Evolutionary conservation across 2,888 invertebrate species (phyloP), one percentile per base, ranked within the genome.

Genomic region (Oscheius onirici): DNA sequence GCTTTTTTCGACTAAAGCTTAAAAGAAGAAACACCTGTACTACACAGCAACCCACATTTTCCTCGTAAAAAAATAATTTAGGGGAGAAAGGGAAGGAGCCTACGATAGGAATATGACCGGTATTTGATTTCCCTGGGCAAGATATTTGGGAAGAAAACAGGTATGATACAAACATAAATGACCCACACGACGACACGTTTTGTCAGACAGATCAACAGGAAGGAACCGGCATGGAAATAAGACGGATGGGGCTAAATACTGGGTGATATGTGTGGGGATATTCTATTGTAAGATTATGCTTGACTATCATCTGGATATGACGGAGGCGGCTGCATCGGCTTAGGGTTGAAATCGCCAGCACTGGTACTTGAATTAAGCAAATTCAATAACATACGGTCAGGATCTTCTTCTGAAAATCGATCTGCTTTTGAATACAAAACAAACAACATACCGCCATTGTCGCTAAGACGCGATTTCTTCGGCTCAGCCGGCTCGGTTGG

Each of bases 401-500:
- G 34, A 20, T 46, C 46, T 46, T 46, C 20, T 46, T 46, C 46
- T 46, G 46, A 34, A 34, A 8, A 34, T 34, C 13, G 46, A 46
- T 3, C 13, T 15, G n/a, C 46, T 46, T 13, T 43, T 15, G 8
- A 43, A n/a, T 24, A 13, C 8, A n/a, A 34, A 34, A 24, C 40
- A n/a, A 41, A 24, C 3, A 34, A 34, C 40, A 24, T 28, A 44
- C 57, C 24, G 11, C 24, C 44, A 17, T 22, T 57, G 13, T 55
- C 51, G 49, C 40, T 51, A 15, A 46, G 41, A 20, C 63, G 63
- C 17, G 49, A 68, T n/a, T 55, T 68, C 24, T 68, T 68, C 15
- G 55, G 26, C 22, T 67, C 67, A 17, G 28, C 43, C 11, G 24
- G 40, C n/a, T 24, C 44, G 26, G 24, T 68, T 40, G 43, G 57